Percentiles rank a stretch among this genome's conserved stretches.
Conservation (phyloP, 2,797 vertebrate species). For the Oryzias sinensis region DNA sequence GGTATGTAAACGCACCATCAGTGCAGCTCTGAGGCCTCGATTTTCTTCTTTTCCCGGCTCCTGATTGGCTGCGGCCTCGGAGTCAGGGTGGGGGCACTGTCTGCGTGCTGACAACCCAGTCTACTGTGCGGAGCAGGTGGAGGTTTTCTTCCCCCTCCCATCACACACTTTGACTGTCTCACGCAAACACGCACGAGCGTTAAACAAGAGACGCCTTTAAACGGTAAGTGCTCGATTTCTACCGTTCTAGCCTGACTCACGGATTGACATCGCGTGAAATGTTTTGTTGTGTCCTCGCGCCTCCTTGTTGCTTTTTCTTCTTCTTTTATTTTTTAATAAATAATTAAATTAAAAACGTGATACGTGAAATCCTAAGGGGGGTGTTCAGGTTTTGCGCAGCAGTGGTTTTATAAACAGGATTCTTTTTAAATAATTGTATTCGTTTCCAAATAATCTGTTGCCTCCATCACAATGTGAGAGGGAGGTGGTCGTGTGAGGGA, state of each 20-base stretch:
- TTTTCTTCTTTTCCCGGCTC: constrained; percentile 4
- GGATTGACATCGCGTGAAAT: constrained; percentile 27
- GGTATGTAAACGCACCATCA: constrained; percentile 39
- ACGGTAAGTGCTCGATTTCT: constrained; percentile 55
- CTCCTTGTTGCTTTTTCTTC: constrained; percentile 13
- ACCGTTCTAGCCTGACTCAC: neutral
- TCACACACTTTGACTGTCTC: constrained; percentile 44
- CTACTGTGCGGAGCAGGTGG: constrained; percentile 52
- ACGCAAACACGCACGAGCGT: constrained; percentile 4
- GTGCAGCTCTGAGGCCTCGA: constrained; percentile 24
- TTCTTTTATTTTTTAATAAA: neutral
- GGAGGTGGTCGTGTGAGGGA: constrained; percentile 56
- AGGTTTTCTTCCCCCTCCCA: constrained; percentile 36
- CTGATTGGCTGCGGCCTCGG: constrained; percentile 54
- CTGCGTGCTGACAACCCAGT: constrained; percentile 50
- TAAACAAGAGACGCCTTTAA: constrained; percentile 29
- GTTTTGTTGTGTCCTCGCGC: constrained; percentile 19
- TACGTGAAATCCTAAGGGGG: constrained; percentile 15
- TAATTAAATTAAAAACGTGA: too few species aligned
- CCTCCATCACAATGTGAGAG: constrained; percentile 29
- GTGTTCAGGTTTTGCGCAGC: constrained; percentile 16
- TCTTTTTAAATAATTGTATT: neutral
- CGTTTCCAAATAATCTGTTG: constrained; percentile 13
- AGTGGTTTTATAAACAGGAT: constrained; percentile 16
- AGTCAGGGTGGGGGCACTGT: constrained; percentile 41